Evolutionary conservation across 2,888 invertebrate genomes (phyloP).

Genomic region (Agriotes lineatus): DNA sequence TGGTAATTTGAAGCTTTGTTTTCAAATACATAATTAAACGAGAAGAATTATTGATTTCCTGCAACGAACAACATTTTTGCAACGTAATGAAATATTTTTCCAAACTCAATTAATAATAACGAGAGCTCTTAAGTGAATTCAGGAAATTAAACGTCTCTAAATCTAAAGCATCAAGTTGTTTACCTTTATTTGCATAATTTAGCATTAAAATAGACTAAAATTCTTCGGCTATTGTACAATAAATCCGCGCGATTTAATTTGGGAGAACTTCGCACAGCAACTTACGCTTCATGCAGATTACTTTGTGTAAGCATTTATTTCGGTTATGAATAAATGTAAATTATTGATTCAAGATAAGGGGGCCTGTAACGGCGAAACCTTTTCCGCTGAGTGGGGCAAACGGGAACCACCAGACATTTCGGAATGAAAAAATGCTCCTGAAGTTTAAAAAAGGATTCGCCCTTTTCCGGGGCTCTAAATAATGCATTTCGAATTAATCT

Average conservation of each 20-base stretch:
- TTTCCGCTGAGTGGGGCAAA: too few relatives aligned
- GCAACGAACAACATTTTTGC: conserved; percentile 1
- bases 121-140: conserved; percentile 48
- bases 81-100: conserved; percentile 17
- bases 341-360: too few relatives aligned
- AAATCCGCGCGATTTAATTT: conserved; percentile 31
- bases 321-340: too few relatives aligned
- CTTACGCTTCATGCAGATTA: conserved; percentile 12
- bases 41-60: background rate
- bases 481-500: conserved; percentile 11
- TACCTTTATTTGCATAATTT: conserved; percentile 55
- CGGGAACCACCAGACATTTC: too few relatives aligned
- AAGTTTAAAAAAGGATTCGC: too few relatives aligned
- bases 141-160: conserved; percentile 50
- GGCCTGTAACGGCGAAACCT: too few relatives aligned
- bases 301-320: background rate
- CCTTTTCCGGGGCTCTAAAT: too few relatives aligned
- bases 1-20: background rate
- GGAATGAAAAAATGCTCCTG: too few relatives aligned
- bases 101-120: conserved; percentile 42
- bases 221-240: conserved; percentile 48
- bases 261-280: background rate
- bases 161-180: conserved; percentile 54
- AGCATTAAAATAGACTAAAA: conserved; percentile 53
- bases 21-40: background rate